phyloP scores from a whole-genome alignment of 2,888 invertebrate genomes.

The Camponotus fellah region DNA sequence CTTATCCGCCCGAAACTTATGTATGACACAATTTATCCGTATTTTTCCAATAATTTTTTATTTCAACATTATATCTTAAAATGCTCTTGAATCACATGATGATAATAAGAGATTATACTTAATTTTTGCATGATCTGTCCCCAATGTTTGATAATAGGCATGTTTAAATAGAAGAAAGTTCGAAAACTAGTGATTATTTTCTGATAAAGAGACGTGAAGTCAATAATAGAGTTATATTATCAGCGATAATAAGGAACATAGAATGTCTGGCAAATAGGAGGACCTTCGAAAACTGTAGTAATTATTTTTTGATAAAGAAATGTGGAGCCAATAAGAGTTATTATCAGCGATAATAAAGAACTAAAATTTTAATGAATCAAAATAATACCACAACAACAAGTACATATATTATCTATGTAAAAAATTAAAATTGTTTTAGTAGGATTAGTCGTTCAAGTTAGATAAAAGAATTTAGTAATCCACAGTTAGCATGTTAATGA shows the following conservation, averaged over 20 bases:
- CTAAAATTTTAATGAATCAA: not conserved
- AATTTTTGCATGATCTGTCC: not conserved
- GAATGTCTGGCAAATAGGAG: not conserved
- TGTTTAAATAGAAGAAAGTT: not conserved
- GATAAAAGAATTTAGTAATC: not conserved
- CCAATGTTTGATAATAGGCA: not conserved
- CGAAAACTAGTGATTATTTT: not conserved
- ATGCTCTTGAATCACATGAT: not conserved
- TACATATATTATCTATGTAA: not conserved
- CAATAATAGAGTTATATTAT: not conserved
- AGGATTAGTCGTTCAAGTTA: not conserved
- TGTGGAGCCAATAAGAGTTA: not conserved
- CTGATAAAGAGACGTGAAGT: not conserved
- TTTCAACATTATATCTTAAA: not conserved
- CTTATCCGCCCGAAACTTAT: conserved; percentile 43
- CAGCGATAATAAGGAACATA: no score
- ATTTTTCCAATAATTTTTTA: not conserved
- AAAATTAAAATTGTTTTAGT: not conserved
- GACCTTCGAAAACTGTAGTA: not conserved
- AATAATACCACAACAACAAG: not conserved
- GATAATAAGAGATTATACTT: not conserved
- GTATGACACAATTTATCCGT: not conserved
- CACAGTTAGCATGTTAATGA: not conserved
- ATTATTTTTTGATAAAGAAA: not conserved
- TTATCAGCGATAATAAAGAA: not conserved